A percentile compares a stretch with the other conserved stretches of the same genome.
These are phyloP conservation scores for Eriocheir sinensis DNA, from an alignment of 1,140 invertebrate genomes.

Conservation along the genomic window DNA sequence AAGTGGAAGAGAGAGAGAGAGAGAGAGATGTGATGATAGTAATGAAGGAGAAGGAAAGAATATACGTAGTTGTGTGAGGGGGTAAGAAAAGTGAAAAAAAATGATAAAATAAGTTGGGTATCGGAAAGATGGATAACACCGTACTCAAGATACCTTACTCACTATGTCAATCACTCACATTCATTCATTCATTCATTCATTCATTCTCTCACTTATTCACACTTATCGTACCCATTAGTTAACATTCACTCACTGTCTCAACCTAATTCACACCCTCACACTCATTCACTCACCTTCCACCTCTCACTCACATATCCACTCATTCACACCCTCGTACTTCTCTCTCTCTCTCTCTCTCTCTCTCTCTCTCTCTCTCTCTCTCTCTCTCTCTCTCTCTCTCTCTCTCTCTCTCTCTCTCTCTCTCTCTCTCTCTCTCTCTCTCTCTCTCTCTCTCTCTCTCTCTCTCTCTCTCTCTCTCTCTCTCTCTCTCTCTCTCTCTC, in stretches of 20 bases:
- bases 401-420: neutral
- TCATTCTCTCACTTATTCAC: neutral
- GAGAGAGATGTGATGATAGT: too few species aligned
- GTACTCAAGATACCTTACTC: too few species aligned
- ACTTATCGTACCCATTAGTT: neutral
- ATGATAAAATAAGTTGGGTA: too few species aligned
- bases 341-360: neutral
- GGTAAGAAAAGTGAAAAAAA: too few species aligned
- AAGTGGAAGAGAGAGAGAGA: too few species aligned
- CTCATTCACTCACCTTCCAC: neutral
- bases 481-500: neutral
- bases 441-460: slow-evolving; percentile 31
- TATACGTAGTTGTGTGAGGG: too few species aligned
- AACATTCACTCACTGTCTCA: neutral
- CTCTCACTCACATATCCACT: neutral
- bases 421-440: slow-evolving; percentile 27
- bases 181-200: neutral
- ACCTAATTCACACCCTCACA: neutral
- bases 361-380: too few species aligned
- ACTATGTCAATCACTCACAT: too few species aligned
- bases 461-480: neutral
- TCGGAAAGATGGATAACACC: too few species aligned
- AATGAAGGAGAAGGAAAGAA: too few species aligned
- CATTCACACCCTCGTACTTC: neutral
- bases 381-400: neutral